Evolutionary conservation across 2,888 invertebrate species (phyloP), one percentile per base, ranked within the genome.

Genomic region (Lacanobia wlatinum): DNA sequence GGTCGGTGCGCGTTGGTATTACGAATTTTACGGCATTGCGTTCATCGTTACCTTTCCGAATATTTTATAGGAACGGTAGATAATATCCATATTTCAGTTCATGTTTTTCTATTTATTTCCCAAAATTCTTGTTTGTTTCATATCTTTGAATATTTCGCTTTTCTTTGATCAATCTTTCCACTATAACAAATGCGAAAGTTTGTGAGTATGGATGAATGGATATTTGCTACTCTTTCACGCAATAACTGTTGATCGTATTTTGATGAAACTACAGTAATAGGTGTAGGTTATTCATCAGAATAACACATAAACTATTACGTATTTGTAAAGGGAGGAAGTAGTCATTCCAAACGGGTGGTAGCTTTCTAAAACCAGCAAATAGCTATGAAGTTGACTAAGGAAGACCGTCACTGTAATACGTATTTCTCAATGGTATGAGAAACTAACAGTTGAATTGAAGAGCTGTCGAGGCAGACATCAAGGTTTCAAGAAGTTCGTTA

Each of bases 21-120:
- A 21, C 40, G 28, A 46, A 52, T 74, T 69, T 34, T 60, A 18
- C 7, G 48, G 48, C 28, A 21, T 66, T 66, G 23, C 21, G 38
- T 46, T 12, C 52, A 28, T 40, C 52, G 14, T 55, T 61, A 14
- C 12, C 12, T 78, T 58, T 50, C 21, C 12, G 43, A 70, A 56
- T 69, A 48, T n/a, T 69, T 50, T 43, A 21, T 66, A 40, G n/a
- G 16, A 40, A 10, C 40, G 38, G 21, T n/a, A 34, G 18, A 18
- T 16, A 48, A 5, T 43, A n/a, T 21, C 14, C 34, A 43, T 55
- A 21, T 43, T 46, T 18, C n/a, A 28, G 12, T 53, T 8, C 40
- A 21, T 6, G 6, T 23, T 48, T 60, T 16, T 21, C 43, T 52
- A 18, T 21, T 63, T 28, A 40, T 61, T 40, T 1, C 4, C 9